phyloP scores from a whole-genome alignment of 2,888 invertebrate genomes.

The Electrophaes corylata region DNA sequence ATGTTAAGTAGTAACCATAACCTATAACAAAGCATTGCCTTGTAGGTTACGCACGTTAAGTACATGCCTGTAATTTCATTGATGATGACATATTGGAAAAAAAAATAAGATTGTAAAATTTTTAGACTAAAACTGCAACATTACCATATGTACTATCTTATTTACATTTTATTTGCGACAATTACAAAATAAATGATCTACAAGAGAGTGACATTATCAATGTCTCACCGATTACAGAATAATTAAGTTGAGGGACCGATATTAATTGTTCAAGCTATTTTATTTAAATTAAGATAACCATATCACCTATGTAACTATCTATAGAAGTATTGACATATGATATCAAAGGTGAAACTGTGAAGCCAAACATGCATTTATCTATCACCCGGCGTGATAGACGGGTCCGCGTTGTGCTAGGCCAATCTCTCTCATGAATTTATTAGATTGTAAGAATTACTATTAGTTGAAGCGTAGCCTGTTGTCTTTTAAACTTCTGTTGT shows the following conservation, averaged over 20 bases:
- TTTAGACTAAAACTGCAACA: background rate
- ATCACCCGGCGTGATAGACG: background rate
- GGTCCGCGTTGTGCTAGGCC: background rate
- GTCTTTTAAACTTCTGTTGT: too few species aligned
- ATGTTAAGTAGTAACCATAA: too few species aligned
- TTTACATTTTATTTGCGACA: background rate
- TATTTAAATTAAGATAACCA: conserved; percentile 11
- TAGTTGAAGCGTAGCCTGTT: too few species aligned
- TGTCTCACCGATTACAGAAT: background rate
- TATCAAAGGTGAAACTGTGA: background rate
- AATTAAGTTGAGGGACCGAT: conserved; percentile 3
- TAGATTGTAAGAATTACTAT: too few species aligned
- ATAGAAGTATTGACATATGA: background rate
- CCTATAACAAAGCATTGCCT: too few species aligned
- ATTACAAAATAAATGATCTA: background rate
- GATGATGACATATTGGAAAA: background rate
- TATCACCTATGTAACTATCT: conserved; percentile 1
- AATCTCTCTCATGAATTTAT: too few species aligned
- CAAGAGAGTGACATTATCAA: background rate
- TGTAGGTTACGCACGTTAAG: too few species aligned
- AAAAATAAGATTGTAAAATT: background rate
- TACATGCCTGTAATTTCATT: background rate
- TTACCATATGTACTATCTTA: background rate
- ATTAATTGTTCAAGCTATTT: background rate
- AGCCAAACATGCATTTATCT: background rate